A percentile compares a stretch with the other conserved stretches of the same genome.
Evolutionary conservation across 2,888 invertebrate genomes (phyloP).

Genomic region (Cyclophora punctaria): DNA sequence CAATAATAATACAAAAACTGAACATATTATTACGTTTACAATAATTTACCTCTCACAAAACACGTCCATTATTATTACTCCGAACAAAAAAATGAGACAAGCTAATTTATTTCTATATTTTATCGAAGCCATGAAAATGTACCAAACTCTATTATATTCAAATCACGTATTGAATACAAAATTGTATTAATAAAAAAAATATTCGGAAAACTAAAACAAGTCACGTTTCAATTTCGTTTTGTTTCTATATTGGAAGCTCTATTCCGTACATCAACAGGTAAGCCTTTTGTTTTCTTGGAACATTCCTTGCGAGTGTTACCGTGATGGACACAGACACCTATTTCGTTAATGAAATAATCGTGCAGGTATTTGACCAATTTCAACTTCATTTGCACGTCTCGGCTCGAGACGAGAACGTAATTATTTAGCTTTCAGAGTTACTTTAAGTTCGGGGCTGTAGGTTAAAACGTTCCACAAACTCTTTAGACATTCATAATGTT

Average conservation of each 20-base stretch:
- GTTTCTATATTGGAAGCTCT: slow-evolving; percentile 36
- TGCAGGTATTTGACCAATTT: no score
- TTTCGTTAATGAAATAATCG: slow-evolving; percentile 6
- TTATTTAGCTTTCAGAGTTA: no score
- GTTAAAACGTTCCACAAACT: no score
- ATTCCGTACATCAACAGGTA: slow-evolving; percentile 60
- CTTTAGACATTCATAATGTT: no score
- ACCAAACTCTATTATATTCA: slow-evolving; percentile 32
- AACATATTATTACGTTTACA: no score
- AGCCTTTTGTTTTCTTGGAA: slow-evolving; percentile 56
- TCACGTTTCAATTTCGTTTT: slow-evolving; percentile 38
- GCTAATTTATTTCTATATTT: slow-evolving; percentile 20
- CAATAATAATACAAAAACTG: no score
- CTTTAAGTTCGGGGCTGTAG: no score
- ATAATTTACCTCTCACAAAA: no score
- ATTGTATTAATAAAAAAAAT: slow-evolving; percentile 43
- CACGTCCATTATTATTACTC: no score
- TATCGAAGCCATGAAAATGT: slow-evolving; percentile 18
- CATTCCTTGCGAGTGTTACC: slow-evolving; percentile 43
- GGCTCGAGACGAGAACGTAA: no score
- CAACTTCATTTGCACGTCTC: no score
- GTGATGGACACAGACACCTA: slow-evolving; percentile 29
- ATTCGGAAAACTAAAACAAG: slow-evolving; percentile 37
- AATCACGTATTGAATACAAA: slow-evolving; percentile 23
- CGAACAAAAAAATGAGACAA: slow-evolving; percentile 5